Evolutionary conservation across 2,113 vertebrate genomes (phyloP).

Genomic region (Noctilio leporinus): DNA sequence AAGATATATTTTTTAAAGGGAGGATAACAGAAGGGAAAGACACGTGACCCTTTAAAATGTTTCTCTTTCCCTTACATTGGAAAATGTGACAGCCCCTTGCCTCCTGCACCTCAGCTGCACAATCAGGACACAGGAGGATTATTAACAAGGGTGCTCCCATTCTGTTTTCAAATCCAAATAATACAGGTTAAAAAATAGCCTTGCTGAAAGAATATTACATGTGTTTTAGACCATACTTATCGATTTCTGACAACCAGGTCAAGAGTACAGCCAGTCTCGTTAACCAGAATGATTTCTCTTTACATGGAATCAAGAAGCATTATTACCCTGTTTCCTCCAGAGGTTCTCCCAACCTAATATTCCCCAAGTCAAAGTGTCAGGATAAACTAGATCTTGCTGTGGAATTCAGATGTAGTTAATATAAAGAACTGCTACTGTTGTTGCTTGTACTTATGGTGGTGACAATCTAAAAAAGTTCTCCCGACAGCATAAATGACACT

Average conservation of each 20-base stretch:
- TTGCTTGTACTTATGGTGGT: constrained; percentile 27
- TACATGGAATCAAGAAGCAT: neutral
- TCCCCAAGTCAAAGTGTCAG: constrained; percentile 47
- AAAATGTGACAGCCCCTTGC: constrained; percentile 45
- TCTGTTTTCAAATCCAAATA: constrained; percentile 60
- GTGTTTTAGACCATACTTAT: constrained; percentile 58
- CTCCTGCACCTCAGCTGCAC: constrained; percentile 51
- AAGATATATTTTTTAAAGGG: neutral
- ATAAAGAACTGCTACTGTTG: constrained; percentile 20
- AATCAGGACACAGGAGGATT: constrained; percentile 22
- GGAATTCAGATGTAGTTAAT: constrained; percentile 48
- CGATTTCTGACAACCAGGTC: constrained; percentile 68
- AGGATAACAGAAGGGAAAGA: constrained; percentile 38
- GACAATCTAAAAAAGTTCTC: constrained; percentile 56
- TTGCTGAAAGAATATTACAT: constrained; percentile 61
- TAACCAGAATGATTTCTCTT: constrained; percentile 27
- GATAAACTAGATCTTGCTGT: constrained; percentile 16
- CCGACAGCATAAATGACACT: constrained; percentile 62
- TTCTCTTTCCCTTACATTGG: constrained; percentile 19
- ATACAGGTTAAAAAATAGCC: constrained; percentile 39
- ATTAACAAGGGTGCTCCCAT: constrained; percentile 44
- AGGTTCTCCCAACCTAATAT: constrained; percentile 19
- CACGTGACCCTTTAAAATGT: constrained; percentile 20
- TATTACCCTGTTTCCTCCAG: neutral
- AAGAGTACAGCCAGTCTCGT: constrained; percentile 55